A percentile compares a stretch with the other conserved stretches of the same genome.
Evolutionary conservation across 1,140 invertebrate genomes (phyloP).

Genomic region (Drosophila yakuba): DNA sequence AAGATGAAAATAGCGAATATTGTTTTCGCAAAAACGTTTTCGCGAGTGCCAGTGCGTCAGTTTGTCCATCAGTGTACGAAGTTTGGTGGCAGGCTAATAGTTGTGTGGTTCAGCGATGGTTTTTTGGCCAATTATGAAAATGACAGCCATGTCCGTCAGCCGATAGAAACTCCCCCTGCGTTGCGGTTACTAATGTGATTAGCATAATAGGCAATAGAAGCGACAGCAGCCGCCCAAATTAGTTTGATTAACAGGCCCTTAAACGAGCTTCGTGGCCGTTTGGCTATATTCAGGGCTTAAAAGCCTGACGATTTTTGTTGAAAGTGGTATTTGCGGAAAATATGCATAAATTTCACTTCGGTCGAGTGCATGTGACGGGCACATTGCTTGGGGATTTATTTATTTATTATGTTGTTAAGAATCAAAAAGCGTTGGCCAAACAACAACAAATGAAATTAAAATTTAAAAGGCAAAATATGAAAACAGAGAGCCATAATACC

Average conservation of each 20-base stretch:
- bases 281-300: constrained; percentile 20
- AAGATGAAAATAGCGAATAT: constrained; percentile 3
- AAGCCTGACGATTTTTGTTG: constrained; percentile 22
- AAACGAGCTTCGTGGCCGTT: constrained; percentile 11
- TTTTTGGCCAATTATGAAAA: constrained; percentile 81
- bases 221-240: constrained; percentile 44
- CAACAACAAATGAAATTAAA: constrained; percentile 75
- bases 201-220: constrained; percentile 47
- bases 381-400: constrained; percentile 48
- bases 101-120: constrained; percentile 70
- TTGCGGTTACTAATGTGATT: constrained; percentile 50
- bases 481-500: constrained; percentile 19
- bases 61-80: constrained; percentile 37
- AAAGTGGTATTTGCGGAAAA: constrained; percentile 33
- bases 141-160: constrained; percentile 52
- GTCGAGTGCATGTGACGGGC: constrained; percentile 39
- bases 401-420: constrained; percentile 78
- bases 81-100: constrained; percentile 65
- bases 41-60: constrained; percentile 7
- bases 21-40: constrained; percentile 17
- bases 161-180: constrained; percentile 17
- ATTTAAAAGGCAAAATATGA: constrained; percentile 38
- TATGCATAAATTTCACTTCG: constrained; percentile 57
- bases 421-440: constrained; percentile 55
- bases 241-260: constrained; percentile 57